A percentile compares a stretch with the other conserved stretches of the same genome.
These are phyloP conservation scores for Cyrtodaria siliqua DNA, from an alignment of 2,888 invertebrate species.

Conservation along the genomic window DNA sequence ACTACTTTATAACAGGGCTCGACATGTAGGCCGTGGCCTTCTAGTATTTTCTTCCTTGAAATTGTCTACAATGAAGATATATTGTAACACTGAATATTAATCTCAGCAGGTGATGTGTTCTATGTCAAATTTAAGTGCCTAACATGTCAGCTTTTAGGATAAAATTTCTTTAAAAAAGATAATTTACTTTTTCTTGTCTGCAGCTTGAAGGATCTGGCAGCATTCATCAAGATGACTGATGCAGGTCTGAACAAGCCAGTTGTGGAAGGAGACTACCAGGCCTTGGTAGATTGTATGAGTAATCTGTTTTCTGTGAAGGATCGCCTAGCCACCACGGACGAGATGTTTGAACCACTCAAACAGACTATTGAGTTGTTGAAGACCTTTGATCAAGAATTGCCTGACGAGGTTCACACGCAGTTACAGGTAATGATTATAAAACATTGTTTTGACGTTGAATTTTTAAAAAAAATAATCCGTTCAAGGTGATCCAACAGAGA, in stretches of 20 bases:
- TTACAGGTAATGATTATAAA: conserved; percentile 92
- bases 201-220: conserved; percentile 93
- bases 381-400: conserved; percentile 97
- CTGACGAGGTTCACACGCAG: conserved; percentile 96
- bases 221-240: conserved; percentile 95
- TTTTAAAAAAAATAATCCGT: background rate
- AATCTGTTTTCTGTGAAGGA: conserved; percentile 97
- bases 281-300: conserved; percentile 96
- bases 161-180: too few relatives aligned
- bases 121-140: too few relatives aligned
- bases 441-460: too few relatives aligned
- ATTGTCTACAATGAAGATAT: too few relatives aligned
- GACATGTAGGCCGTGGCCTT: too few relatives aligned
- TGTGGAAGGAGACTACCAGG: conserved; percentile 95
- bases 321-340: conserved; percentile 93
- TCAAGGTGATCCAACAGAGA: too few relatives aligned
- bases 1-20: too few relatives aligned
- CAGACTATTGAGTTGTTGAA: conserved; percentile 96
- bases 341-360: conserved; percentile 97
- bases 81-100: too few relatives aligned
- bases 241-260: conserved; percentile 93
- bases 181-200: too few relatives aligned
- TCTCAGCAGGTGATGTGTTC: too few relatives aligned
- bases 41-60: too few relatives aligned
- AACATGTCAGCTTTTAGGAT: too few relatives aligned